Evolutionary conservation across 1,140 invertebrate species (phyloP).

Genomic region (Caenorhabditis tropicalis): DNA sequence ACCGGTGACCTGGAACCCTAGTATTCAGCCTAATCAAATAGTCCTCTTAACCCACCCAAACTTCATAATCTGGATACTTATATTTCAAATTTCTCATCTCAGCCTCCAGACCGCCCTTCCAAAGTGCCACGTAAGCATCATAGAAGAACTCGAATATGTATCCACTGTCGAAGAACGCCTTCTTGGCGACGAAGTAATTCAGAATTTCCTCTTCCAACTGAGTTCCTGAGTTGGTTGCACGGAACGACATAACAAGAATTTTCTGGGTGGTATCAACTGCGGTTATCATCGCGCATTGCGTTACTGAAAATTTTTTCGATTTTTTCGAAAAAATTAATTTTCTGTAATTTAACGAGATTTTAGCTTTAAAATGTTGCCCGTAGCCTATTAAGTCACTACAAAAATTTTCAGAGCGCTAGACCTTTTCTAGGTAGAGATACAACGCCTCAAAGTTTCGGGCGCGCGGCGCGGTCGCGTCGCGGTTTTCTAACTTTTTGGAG

Average conservation of each 20-base stretch:
- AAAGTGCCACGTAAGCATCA: conserved; percentile 52
- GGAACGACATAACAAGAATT: conserved; percentile 22
- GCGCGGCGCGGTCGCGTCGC: neutral
- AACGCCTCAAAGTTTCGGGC: neutral
- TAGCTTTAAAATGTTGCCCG: no score
- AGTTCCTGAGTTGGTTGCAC: neutral
- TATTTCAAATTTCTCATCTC: conserved; percentile 43
- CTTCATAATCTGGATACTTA: conserved; percentile 53
- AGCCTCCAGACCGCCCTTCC: conserved; percentile 51
- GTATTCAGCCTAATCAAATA: no score
- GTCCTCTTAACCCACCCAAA: conserved; percentile 39
- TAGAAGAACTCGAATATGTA: conserved; percentile 58
- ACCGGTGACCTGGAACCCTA: conserved; percentile 51
- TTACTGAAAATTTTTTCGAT: conserved; percentile 43
- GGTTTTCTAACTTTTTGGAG: neutral
- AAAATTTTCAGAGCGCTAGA: neutral
- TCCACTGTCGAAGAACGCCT: conserved; percentile 51
- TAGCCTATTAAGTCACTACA: neutral
- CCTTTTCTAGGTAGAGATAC: neutral
- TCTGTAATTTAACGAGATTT: no score
- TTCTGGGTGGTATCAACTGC: conserved; percentile 6
- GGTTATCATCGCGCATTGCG: conserved; percentile 5
- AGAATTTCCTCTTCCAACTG: conserved; percentile 43
- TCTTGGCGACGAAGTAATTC: conserved; percentile 26
- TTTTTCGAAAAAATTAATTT: no score